A percentile compares a stretch with the other conserved stretches of the same genome.
Conservation (phyloP, 2,797 vertebrate genomes). For the Alcedo quadribrachys region DNA sequence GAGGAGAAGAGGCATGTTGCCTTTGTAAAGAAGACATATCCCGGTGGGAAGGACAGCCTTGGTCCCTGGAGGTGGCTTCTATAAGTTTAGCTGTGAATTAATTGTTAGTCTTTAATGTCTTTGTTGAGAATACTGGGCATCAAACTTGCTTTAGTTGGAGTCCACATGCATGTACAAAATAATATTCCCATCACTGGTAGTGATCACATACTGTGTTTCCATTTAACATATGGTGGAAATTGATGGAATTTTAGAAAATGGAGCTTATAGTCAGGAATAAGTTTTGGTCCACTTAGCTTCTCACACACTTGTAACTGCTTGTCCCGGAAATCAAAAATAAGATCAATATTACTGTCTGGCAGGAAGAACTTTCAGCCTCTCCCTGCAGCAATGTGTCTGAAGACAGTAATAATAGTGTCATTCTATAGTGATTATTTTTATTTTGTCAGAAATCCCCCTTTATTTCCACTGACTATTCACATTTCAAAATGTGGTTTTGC, state of each 20-base stretch:
- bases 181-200: not conserved
- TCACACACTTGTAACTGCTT: not conserved
- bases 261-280: not conserved
- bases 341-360: not conserved
- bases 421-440: not conserved
- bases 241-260: not conserved
- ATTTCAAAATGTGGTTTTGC: not conserved
- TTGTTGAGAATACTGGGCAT: not conserved
- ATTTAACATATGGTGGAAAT: not conserved
- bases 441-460: not conserved
- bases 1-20: fast-evolving
- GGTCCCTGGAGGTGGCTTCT: not conserved
- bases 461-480: not conserved
- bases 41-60: not conserved
- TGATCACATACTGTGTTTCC: not conserved
- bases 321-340: not conserved
- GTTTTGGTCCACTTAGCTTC: not conserved
- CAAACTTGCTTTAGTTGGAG: not conserved
- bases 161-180: too few relatives aligned
- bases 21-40: not conserved
- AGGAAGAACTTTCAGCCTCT: not conserved
- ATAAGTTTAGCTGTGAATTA: not conserved
- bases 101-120: not conserved
- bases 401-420: not conserved
- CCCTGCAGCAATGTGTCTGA: not conserved